Conservation (phyloP, 2,797 vertebrate genomes). For the Lagorchestes hirsutus region DNA sequence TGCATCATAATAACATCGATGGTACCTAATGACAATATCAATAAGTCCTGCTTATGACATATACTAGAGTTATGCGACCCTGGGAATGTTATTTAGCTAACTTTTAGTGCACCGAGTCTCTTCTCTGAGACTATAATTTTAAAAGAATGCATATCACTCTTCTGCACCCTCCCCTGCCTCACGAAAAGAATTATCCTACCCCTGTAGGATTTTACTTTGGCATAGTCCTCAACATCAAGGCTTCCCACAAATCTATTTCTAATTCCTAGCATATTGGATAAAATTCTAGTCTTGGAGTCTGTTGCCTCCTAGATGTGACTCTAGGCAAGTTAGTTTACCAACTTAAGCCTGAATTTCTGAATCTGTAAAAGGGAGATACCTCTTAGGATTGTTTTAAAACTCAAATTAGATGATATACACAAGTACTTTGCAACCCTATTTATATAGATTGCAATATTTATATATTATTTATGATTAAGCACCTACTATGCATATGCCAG, state of each 20-base stretch:
- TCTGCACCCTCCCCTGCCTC: neutral
- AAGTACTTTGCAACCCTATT: neutral
- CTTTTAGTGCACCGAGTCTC: neutral
- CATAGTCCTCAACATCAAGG: neutral
- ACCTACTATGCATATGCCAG: too few species aligned
- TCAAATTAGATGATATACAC: neutral
- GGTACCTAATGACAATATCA: neutral
- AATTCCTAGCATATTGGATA: neutral
- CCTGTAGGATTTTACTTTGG: neutral
- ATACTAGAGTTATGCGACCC: neutral
- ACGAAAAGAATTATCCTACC: neutral
- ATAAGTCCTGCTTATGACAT: neutral
- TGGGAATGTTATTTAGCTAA: neutral
- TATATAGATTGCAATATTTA: neutral
- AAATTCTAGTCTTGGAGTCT: neutral
- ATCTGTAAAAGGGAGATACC: neutral
- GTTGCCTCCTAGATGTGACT: neutral
- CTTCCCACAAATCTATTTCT: neutral
- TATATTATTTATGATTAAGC: neutral
- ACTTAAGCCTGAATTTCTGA: neutral
- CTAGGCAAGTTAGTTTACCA: neutral
- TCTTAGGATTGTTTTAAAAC: neutral
- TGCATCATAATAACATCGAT: neutral
- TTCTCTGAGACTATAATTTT: neutral
- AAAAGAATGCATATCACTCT: neutral